Conservation (phyloP, 2,113 vertebrate species). For the Scophthalmus maximus region DNA sequence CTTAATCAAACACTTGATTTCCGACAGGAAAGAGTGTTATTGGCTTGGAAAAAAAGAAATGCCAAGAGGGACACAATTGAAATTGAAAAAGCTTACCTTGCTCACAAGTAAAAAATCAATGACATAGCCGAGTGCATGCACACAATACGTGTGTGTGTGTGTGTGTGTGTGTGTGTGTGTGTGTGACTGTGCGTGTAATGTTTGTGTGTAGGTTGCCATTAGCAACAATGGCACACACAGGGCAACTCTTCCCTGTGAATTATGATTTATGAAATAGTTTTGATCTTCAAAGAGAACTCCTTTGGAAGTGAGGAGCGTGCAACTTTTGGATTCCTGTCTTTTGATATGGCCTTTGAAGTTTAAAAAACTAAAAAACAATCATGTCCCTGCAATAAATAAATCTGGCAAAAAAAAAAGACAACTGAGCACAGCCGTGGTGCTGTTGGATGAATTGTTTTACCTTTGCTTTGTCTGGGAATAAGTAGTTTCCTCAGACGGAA, state of each 20-base stretch:
- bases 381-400: slow-evolving; percentile 53
- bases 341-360: slow-evolving; percentile 62
- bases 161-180: no score
- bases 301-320: slow-evolving; percentile 44
- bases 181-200: slow-evolving; percentile 36
- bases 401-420: slow-evolving; percentile 30
- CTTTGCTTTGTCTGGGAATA: slow-evolving; percentile 19
- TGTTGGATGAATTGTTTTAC: slow-evolving; percentile 12
- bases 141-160: slow-evolving; percentile 20
- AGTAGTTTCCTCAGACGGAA: slow-evolving; percentile 4
- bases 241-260: slow-evolving; percentile 59
- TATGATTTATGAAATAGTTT: slow-evolving; percentile 72
- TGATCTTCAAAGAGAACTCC: slow-evolving; percentile 70
- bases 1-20: slow-evolving; percentile 86
- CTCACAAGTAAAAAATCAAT: slow-evolving; percentile 56
- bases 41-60: slow-evolving; percentile 43
- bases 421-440: background rate
- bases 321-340: slow-evolving; percentile 42
- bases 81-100: slow-evolving; percentile 37
- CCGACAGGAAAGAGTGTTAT: slow-evolving; percentile 77
- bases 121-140: slow-evolving; percentile 26
- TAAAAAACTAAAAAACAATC: slow-evolving; percentile 53
- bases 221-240: slow-evolving; percentile 46
- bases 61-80: slow-evolving; percentile 26
- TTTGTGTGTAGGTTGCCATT: slow-evolving; percentile 64